Base-by-base conservation (phyloP, 1,140 invertebrate species). In the Monochamus saltuarius region DNA sequence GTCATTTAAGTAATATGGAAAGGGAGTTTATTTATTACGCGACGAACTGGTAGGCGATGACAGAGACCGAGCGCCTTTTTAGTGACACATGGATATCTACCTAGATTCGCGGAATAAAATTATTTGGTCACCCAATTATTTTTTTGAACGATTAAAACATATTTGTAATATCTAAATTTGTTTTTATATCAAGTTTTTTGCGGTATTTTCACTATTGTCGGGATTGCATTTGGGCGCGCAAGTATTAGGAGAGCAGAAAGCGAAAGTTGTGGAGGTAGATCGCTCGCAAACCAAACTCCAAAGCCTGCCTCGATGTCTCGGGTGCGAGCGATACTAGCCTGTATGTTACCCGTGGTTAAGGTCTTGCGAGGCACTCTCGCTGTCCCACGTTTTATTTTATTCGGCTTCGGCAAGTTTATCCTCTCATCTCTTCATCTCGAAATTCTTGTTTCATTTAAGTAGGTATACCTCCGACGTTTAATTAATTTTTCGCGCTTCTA, bases 241-340 rank as follows among this genome's bases (percentile, higher is more conserved):
- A 69, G 61, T 74, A 74, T 74, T 65, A 72, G 73, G 73, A 66
- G 68, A 57, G 55, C 70, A 74, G 67, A 62, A 63, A 58, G 13
- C 38, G 37, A 8, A 52, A 59, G 49, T 40, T 50, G 64, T 56
- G 22, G 38, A 42, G 29, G 43, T 46, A 16, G 38, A 53, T 6
- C 22, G 22, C 22, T 29, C 22, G 22, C 22, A 38, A 59, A 29
- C 35, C 46, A 19, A n/a, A 49, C n/a, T 17, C 2, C 36, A 54
- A 13, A 52, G 49, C 49, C 49, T 36, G 13, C 51, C 40, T 37
- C 37, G n/a, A 16, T 37, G 36, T 11, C 39, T 37, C 40, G 36
- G 19, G n/a, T 54, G 40, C 46, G n/a, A 17, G 13, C 10, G 35
- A 29, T 16, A 8, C 17, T 22, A 49, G 14, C 8, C 22, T 6